Conservation (phyloP, 1,140 invertebrate genomes). For the Apis laboriosa region DNA sequence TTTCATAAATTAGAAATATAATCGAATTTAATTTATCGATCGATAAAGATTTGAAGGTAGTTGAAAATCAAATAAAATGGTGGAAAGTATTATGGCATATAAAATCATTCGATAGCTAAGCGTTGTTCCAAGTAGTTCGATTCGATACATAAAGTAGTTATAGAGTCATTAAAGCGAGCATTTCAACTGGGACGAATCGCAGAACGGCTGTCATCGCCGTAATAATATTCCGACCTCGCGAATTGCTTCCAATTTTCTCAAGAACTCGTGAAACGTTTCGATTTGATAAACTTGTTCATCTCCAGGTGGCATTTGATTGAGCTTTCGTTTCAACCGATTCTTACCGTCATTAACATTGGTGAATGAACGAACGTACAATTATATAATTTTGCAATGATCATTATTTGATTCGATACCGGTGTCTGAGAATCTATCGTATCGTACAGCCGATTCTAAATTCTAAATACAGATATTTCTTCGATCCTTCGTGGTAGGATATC, state of each 20-base stretch:
- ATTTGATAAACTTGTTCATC: constrained; percentile 55
- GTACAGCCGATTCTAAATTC: not conserved
- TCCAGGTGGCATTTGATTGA: not conserved
- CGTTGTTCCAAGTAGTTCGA: not conserved
- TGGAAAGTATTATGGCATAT: too few species aligned
- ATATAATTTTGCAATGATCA: not conserved
- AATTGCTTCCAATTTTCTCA: too few species aligned
- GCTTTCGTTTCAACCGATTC: not conserved
- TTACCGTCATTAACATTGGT: too few species aligned
- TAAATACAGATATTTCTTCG: not conserved
- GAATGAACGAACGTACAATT: not conserved
- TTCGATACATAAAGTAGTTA: constrained; percentile 14
- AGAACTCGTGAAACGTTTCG: not conserved
- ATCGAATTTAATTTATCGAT: too few species aligned
- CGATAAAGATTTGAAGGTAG: too few species aligned
- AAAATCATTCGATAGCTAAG: not conserved
- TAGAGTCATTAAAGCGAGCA: constrained; percentile 31
- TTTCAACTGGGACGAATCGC: constrained; percentile 19
- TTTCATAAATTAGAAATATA: too few species aligned
- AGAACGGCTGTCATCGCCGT: constrained; percentile 32
- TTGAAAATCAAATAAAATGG: too few species aligned
- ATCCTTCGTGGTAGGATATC: not conserved
- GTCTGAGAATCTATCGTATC: not conserved
- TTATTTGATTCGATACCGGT: not conserved
- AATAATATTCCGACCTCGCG: too few species aligned